These are phyloP conservation scores for Spinus olivaceus DNA, from an alignment of 2,797 vertebrate species.

Conservation along the genomic window DNA sequence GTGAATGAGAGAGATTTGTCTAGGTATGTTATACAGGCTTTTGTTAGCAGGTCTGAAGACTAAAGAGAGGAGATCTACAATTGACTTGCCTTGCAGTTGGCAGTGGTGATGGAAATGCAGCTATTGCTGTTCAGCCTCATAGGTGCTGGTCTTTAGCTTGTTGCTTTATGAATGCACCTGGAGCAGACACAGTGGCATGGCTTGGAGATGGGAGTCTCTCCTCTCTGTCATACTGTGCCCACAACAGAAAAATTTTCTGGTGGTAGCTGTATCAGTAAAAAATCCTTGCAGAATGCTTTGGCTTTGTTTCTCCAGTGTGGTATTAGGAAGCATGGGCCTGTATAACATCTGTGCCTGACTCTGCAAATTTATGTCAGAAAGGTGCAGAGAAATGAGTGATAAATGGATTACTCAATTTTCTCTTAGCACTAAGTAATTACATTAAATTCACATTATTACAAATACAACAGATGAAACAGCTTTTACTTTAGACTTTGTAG, in stretches of 20 bases:
- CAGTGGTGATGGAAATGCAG: background rate
- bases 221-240: background rate
- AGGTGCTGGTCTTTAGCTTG: background rate
- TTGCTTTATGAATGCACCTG: background rate
- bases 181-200: background rate
- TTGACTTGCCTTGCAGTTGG: background rate
- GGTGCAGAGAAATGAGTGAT: background rate
- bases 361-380: background rate
- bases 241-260: background rate
- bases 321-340: background rate
- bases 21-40: background rate
- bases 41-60: background rate
- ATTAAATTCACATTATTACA: background rate
- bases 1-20: background rate
- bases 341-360: background rate
- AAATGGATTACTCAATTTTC: background rate
- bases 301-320: background rate
- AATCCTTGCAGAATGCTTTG: background rate
- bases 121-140: rapidly evolving
- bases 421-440: background rate
- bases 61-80: background rate
- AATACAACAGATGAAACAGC: background rate
- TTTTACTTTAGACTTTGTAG: background rate
- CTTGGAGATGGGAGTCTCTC: background rate
- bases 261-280: background rate